Conservation (phyloP, 1,140 invertebrate genomes). For the Sycophaga agraensis region DNA sequence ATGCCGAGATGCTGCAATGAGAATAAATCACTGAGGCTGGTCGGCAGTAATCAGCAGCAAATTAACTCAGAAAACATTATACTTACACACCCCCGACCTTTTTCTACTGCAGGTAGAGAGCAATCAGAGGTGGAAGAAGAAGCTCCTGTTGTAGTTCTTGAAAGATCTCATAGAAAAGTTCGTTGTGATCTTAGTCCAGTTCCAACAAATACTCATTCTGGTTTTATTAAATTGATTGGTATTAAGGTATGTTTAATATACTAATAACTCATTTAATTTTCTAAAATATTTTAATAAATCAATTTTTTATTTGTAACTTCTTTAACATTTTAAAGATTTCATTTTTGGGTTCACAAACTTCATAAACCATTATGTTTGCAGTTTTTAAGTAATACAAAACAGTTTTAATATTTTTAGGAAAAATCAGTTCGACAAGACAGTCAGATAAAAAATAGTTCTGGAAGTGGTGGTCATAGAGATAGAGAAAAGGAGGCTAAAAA, state of each 20-base stretch:
- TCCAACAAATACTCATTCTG: constrained; percentile 49
- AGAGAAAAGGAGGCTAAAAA: constrained; percentile 53
- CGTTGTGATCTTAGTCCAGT: constrained; percentile 56
- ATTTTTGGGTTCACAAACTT: too few species aligned
- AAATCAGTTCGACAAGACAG: constrained; percentile 47
- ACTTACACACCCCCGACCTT: constrained; percentile 44
- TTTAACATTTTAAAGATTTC: too few species aligned
- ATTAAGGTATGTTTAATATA: constrained; percentile 44
- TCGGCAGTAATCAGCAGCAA: constrained; percentile 49
- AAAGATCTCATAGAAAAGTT: constrained; percentile 53
- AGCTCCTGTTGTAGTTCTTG: constrained; percentile 45
- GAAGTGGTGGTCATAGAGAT: constrained; percentile 47
- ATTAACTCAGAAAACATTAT: constrained; percentile 49
- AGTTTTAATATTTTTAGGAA: constrained; percentile 36
- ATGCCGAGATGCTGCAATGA: constrained; percentile 60
- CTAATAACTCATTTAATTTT: too few species aligned
- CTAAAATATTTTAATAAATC: too few species aligned
- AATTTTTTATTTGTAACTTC: too few species aligned
- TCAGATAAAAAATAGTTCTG: constrained; percentile 46
- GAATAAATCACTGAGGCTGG: constrained; percentile 55
- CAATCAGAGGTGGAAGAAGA: constrained; percentile 48
- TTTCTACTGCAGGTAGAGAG: constrained; percentile 47
- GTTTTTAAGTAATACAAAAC: too few species aligned
- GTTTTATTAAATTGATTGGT: constrained; percentile 49
- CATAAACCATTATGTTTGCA: too few species aligned